Percentiles rank a stretch among this genome's conserved stretches.
Evolutionary conservation across 1,140 invertebrate genomes (phyloP).

Genomic region (Caenorhabditis latens): DNA sequence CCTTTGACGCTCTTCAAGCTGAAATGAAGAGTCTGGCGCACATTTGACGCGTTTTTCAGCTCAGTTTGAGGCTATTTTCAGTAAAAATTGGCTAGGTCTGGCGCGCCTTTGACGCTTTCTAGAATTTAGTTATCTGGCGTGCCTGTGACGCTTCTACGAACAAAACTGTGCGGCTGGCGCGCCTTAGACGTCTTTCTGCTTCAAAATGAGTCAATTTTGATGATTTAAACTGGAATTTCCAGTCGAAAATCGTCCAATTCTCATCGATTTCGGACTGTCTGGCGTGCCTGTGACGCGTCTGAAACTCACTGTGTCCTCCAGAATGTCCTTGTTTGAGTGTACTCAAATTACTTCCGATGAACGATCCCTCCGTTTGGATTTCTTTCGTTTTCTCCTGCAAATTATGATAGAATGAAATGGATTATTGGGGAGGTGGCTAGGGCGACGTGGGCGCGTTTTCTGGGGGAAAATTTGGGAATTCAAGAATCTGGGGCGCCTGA

Average conservation of each 20-base stretch:
- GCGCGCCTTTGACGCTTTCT: background rate
- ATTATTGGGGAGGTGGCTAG: too few species aligned
- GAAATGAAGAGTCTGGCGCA: too few species aligned
- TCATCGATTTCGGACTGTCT: background rate
- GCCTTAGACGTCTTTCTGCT: background rate
- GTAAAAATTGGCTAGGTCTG: too few species aligned
- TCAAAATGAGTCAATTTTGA: background rate
- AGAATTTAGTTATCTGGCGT: too few species aligned
- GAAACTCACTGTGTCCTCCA: constrained; percentile 12
- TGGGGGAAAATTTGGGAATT: background rate
- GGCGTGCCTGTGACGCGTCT: background rate
- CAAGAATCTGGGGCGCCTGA: too few species aligned
- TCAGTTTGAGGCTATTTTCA: too few species aligned
- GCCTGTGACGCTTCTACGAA: too few species aligned
- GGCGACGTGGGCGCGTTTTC: too few species aligned
- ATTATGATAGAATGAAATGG: background rate
- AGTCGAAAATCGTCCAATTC: background rate
- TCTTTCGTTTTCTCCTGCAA: constrained; percentile 69
- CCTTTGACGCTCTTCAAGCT: too few species aligned
- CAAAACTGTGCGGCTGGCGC: background rate
- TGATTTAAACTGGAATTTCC: background rate
- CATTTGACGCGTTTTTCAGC: too few species aligned
- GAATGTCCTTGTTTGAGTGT: constrained; percentile 40
- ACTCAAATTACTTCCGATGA: constrained; percentile 69
- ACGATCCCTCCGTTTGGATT: constrained; percentile 73